Evolutionary conservation across 35 echinoderm and acorn worm species (phyloP).

Genomic region (Ophioderma brevispina): DNA sequence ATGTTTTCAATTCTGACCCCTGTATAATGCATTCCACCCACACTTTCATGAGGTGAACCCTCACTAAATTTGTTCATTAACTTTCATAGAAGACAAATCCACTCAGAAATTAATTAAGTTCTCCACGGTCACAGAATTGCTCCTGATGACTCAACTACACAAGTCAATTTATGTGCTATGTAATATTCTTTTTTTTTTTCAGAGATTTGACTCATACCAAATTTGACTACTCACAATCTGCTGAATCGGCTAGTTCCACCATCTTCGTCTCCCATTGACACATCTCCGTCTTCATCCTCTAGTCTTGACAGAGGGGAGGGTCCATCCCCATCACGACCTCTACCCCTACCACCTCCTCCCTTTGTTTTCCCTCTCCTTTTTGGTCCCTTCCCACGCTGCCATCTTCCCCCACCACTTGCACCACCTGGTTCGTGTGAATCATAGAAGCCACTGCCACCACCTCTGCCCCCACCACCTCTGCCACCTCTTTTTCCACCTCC

Average conservation of each 20-base stretch:
- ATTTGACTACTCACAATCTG: not conserved
- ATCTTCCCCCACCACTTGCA: not conserved
- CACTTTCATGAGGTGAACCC: too few relatives aligned
- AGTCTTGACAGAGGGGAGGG: not conserved
- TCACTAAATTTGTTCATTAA: too few relatives aligned
- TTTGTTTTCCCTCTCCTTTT: not conserved
- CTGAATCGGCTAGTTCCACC: not conserved
- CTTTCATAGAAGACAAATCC: too few relatives aligned
- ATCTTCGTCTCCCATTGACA: not conserved
- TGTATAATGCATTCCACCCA: too few relatives aligned
- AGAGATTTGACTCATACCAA: too few relatives aligned
- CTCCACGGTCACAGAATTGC: too few relatives aligned
- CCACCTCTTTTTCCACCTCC: conserved; percentile 53
- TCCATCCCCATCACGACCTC: not conserved
- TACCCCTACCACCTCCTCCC: not conserved
- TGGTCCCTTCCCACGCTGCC: not conserved
- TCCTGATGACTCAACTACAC: not conserved
- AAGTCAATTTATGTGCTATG: not conserved
- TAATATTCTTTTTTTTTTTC: too few relatives aligned
- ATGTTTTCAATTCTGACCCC: too few relatives aligned
- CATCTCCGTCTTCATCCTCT: not conserved
- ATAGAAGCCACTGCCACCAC: not conserved
- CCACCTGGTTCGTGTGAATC: not conserved
- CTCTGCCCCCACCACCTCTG: conserved; percentile 23
- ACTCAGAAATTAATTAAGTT: too few relatives aligned